Percentiles rank a stretch among this genome's conserved stretches.
These are phyloP conservation scores for Elaphurus davidianus DNA, from an alignment of 2,113 vertebrate species.

Conservation along the genomic window DNA sequence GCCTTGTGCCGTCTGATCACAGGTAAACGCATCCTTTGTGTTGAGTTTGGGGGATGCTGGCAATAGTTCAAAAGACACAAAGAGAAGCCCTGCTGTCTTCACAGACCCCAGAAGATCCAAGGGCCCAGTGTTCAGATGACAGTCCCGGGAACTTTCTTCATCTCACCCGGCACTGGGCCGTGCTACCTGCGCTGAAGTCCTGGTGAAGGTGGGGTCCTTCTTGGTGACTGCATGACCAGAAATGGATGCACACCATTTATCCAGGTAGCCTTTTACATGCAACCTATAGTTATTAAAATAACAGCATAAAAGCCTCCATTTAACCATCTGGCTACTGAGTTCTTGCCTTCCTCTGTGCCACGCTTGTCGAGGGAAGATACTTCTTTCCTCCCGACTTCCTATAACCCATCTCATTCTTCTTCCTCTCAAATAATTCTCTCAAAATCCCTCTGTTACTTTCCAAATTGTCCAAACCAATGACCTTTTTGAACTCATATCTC, in stretches of 20 bases:
- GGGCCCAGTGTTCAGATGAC: background rate
- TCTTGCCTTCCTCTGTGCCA: background rate
- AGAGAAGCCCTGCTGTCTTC: background rate
- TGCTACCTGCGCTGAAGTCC: background rate
- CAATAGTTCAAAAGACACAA: slow-evolving; percentile 37
- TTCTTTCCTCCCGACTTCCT: background rate
- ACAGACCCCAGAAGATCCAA: background rate
- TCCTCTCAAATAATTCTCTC: background rate
- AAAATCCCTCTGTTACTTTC: background rate
- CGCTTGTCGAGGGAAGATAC: background rate
- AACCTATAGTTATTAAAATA: background rate
- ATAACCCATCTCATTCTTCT: background rate
- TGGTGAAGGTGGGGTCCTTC: background rate
- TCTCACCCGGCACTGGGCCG: background rate
- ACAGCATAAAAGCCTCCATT: background rate
- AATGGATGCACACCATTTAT: background rate
- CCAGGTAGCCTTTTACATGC: background rate
- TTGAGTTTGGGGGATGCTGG: background rate
- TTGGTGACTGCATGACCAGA: background rate
- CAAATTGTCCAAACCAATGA: background rate
- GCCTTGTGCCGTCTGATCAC: background rate
- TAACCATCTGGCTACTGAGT: background rate
- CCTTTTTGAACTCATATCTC: background rate
- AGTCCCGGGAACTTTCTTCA: background rate
- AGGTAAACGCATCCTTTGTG: background rate